phyloP scores from a whole-genome alignment of 2,888 invertebrate species.

The Ochropleura leucogaster region DNA sequence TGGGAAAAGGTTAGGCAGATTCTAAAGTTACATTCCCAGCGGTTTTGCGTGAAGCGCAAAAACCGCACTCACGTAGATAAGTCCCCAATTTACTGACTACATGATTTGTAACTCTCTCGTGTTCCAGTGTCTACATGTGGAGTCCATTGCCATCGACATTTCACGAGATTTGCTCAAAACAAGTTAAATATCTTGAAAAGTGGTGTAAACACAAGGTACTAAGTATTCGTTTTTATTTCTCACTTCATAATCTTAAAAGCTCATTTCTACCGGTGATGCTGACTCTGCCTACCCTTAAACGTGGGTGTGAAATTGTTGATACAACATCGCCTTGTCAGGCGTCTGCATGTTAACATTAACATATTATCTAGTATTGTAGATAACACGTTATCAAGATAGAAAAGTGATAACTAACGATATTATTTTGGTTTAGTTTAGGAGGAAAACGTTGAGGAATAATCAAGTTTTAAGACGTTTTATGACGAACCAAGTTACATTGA shows the following conservation, averaged over 20 bases:
- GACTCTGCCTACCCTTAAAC: conserved; percentile 15
- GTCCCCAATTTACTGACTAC: too few species aligned
- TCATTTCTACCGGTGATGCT: not conserved
- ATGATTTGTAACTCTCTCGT: too few species aligned
- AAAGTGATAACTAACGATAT: conserved; percentile 5
- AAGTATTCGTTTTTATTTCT: not conserved
- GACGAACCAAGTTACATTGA: not conserved
- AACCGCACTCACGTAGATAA: too few species aligned
- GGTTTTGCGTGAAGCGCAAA: too few species aligned
- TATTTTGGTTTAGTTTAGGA: not conserved
- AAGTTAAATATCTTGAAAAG: not conserved
- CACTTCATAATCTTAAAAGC: not conserved
- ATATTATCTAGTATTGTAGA: conserved; percentile 46
- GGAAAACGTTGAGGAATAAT: not conserved
- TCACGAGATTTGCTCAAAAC: not conserved
- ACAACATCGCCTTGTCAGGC: conserved; percentile 5
- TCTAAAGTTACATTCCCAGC: too few species aligned
- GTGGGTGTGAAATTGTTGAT: conserved; percentile 36
- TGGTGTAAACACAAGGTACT: not conserved
- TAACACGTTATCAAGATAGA: conserved; percentile 37
- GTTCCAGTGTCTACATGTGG: too few species aligned
- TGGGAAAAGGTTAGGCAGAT: too few species aligned
- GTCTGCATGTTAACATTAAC: conserved; percentile 27
- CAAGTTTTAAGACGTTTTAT: not conserved
- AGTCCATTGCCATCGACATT: not conserved